A percentile compares a stretch with the other conserved stretches of the same genome.
These are phyloP conservation scores for Rhimphoctona megacephalus DNA, from an alignment of 2,888 invertebrate species.

Conservation along the genomic window DNA sequence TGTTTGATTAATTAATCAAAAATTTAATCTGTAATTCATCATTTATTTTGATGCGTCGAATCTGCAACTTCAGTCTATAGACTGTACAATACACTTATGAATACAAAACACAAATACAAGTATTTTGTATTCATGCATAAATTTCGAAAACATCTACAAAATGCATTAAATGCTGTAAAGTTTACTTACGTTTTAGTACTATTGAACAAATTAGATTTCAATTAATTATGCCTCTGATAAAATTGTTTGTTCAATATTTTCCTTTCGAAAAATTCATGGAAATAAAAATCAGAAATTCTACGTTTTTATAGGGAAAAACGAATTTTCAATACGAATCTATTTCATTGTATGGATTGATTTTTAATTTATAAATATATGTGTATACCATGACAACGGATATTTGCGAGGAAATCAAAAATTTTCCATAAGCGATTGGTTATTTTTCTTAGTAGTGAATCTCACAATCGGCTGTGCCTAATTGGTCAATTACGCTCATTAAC, in stretches of 20 bases:
- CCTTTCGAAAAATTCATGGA: not conserved
- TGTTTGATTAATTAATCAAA: not conserved
- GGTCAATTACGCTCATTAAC: slow-evolving; percentile 85
- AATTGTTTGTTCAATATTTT: not conserved
- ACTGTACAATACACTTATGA: too few species aligned
- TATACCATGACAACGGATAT: slow-evolving; percentile 1
- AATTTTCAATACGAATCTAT: not conserved
- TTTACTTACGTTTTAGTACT: not conserved
- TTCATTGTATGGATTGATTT: not conserved
- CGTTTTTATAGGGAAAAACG: not conserved
- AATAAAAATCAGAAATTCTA: not conserved
- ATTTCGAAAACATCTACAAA: not conserved
- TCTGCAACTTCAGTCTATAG: not conserved
- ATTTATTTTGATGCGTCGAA: not conserved
- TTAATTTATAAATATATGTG: not conserved
- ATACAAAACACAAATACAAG: too few species aligned
- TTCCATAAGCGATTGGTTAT: slow-evolving; percentile 71
- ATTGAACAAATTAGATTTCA: not conserved
- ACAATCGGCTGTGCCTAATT: slow-evolving; percentile 82
- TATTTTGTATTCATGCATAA: not conserved
- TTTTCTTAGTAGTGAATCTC: slow-evolving; percentile 74
- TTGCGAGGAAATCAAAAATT: slow-evolving; percentile 67
- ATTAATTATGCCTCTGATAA: not conserved
- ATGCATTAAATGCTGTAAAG: not conserved
- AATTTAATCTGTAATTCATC: not conserved